Conservation (phyloP, 2,113 vertebrate genomes). For the Protomyctophum bolini region DNA sequence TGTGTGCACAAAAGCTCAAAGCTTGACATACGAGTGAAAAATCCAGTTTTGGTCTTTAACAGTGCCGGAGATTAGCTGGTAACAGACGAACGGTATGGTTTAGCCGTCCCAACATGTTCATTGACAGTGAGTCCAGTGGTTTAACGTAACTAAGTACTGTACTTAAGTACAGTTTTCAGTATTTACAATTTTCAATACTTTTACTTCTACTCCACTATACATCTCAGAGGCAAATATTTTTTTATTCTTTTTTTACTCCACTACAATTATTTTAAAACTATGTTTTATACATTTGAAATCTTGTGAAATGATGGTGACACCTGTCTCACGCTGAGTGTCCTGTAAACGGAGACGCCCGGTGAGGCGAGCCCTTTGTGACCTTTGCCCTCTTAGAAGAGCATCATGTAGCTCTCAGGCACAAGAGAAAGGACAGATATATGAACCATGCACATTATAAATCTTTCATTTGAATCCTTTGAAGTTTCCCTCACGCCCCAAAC, state of each 20-base stretch:
- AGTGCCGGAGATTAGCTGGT: too few species aligned
- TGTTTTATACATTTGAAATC: too few species aligned
- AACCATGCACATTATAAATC: constrained; percentile 57
- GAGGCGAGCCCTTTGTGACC: constrained; percentile 46
- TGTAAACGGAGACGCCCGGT: constrained; percentile 35
- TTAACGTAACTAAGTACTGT: too few species aligned
- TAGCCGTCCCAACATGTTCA: too few species aligned
- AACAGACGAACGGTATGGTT: too few species aligned
- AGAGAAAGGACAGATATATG: constrained; percentile 40
- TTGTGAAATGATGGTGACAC: constrained; percentile 6
- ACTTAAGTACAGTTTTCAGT: too few species aligned
- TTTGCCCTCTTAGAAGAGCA: constrained; percentile 43
- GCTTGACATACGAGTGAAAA: too few species aligned
- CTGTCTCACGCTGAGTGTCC: background rate
- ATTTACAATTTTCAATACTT: background rate
- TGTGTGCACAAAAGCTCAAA: too few species aligned
- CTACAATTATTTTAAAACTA: too few species aligned
- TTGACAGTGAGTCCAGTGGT: too few species aligned
- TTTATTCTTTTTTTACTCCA: background rate
- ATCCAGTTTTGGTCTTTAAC: too few species aligned
- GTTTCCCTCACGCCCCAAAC: constrained; percentile 28
- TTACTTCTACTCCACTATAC: background rate
- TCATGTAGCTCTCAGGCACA: constrained; percentile 38
- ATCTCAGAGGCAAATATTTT: background rate
- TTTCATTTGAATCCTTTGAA: constrained; percentile 56